Evolutionary conservation across 2,888 invertebrate genomes (phyloP).

Genomic region (Eurytoma californica): DNA sequence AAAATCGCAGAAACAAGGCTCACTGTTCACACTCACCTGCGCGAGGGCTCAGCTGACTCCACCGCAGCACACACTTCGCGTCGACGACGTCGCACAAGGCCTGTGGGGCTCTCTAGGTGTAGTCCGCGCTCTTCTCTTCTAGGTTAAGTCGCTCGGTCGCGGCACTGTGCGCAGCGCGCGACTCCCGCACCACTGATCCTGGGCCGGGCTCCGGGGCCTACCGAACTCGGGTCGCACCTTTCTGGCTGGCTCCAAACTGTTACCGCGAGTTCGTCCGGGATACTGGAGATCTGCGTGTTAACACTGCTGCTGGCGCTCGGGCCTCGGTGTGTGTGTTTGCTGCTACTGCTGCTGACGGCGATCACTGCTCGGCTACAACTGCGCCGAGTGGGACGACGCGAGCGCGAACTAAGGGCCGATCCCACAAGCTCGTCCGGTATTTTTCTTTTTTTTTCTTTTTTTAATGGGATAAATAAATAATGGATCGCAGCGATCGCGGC

Average conservation of each 20-base stretch:
- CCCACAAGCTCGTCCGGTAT: background rate
- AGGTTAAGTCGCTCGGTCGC: slow-evolving; percentile 15
- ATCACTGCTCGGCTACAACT: background rate
- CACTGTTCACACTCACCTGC: no score
- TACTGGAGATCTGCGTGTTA: no score
- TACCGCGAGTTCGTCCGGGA: background rate
- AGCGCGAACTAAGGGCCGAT: background rate
- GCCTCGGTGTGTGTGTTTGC: background rate
- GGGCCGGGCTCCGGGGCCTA: background rate
- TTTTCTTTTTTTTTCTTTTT: background rate
- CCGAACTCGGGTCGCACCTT: background rate
- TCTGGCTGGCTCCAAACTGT: background rate
- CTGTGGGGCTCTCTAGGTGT: no score
- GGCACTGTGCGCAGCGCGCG: slow-evolving; percentile 3
- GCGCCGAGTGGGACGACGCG: background rate
- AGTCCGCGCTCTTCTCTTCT: background rate
- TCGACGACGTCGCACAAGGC: slow-evolving; percentile 6
- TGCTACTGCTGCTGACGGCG: background rate
- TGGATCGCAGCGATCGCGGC: background rate
- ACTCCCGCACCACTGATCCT: background rate
- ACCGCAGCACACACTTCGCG: background rate
- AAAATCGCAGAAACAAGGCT: no score
- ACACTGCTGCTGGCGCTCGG: background rate
- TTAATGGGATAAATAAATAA: background rate
- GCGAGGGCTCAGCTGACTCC: no score